phyloP scores from a whole-genome alignment of 2,113 vertebrate species.

The Dicentrarchus labrax region DNA sequence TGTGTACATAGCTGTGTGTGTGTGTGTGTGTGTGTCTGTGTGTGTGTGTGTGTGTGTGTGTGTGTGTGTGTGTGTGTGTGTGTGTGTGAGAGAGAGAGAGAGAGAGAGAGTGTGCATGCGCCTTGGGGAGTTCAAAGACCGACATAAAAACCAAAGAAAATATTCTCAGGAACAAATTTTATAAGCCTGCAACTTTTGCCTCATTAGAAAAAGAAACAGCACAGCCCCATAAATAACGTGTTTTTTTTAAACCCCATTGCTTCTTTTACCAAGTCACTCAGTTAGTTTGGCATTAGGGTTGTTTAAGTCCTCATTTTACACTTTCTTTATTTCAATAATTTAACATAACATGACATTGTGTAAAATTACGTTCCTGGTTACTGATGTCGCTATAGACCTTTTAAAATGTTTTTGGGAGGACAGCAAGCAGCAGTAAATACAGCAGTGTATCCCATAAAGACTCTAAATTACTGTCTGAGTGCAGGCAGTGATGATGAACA shows the following conservation, averaged over 20 bases:
- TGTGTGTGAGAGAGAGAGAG: too few relatives aligned
- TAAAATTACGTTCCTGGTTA: background rate
- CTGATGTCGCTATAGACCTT: background rate
- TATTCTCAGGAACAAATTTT: slow-evolving; percentile 39
- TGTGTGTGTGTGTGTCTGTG: background rate
- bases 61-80: background rate
- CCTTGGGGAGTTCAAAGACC: slow-evolving; percentile 37
- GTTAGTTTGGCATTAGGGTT: background rate
- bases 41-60: slow-evolving; percentile 6
- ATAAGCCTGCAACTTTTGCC: slow-evolving; percentile 52
- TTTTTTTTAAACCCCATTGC: background rate
- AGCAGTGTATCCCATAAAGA: slow-evolving; percentile 6
- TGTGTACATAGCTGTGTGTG: background rate
- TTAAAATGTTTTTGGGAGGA: slow-evolving; percentile 38
- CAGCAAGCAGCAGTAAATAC: slow-evolving; percentile 12
- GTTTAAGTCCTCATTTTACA: background rate
- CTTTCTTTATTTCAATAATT: background rate
- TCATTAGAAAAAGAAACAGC: slow-evolving; percentile 51
- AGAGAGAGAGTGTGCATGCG: slow-evolving; percentile 11
- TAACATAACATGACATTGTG: slow-evolving; percentile 18
- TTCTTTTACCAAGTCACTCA: background rate
- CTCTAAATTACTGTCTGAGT: background rate
- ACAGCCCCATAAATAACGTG: slow-evolving; percentile 22
- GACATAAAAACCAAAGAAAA: slow-evolving; percentile 46
- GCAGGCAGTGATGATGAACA: background rate